Evolutionary conservation across 1,140 invertebrate genomes (phyloP).

Genomic region (Akabosia matsudoensis): DNA sequence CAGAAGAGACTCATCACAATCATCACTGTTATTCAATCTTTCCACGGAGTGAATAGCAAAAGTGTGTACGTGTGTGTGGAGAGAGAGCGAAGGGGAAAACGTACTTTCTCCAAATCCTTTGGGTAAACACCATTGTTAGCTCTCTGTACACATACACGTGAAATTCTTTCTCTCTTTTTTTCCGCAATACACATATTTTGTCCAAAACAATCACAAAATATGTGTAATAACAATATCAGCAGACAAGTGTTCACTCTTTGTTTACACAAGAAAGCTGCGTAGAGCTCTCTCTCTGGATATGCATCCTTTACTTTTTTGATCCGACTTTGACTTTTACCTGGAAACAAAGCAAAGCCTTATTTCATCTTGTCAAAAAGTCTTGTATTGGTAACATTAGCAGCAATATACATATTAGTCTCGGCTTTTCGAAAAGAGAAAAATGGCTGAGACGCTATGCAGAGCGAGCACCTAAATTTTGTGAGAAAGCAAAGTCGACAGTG

Average conservation of each 20-base stretch:
- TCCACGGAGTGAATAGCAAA: too few relatives aligned
- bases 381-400: too few relatives aligned
- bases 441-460: too few relatives aligned
- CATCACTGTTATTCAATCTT: not conserved
- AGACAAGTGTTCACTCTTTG: not conserved
- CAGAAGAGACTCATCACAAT: not conserved
- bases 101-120: not conserved
- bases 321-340: conserved; percentile 12
- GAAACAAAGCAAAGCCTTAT: not conserved
- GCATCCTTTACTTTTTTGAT: not conserved
- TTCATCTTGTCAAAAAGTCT: too few relatives aligned
- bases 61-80: not conserved
- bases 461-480: not conserved
- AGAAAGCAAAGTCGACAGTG: not conserved
- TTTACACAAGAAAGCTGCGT: not conserved
- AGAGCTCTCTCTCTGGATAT: not conserved
- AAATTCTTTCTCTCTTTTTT: not conserved
- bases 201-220: not conserved
- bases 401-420: too few relatives aligned
- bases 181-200: too few relatives aligned
- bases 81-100: not conserved
- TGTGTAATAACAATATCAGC: not conserved
- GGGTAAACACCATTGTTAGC: conserved; percentile 14
- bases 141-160: not conserved
- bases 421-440: too few relatives aligned